A percentile compares a stretch with the other conserved stretches of the same genome.
These are phyloP conservation scores for Sebastolobus alascanus DNA, from an alignment of 2,797 vertebrate genomes.

Conservation along the genomic window DNA sequence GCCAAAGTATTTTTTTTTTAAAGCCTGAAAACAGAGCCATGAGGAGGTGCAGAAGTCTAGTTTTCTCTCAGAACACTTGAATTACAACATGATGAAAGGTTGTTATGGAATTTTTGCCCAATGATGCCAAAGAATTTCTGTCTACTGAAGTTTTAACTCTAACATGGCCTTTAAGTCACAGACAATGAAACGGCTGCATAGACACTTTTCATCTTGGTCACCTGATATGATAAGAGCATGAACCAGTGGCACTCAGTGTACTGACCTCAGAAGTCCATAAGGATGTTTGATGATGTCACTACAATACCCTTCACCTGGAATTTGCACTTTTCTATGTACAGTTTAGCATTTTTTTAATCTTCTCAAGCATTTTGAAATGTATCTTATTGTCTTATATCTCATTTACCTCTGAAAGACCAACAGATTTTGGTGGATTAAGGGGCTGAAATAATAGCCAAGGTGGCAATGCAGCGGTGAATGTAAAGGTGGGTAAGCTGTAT, in stretches of 20 bases:
- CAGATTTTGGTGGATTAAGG: background rate
- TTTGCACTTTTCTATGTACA: background rate
- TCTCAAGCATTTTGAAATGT: background rate
- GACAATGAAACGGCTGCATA: background rate
- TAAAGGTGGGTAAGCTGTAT: background rate
- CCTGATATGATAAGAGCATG: background rate
- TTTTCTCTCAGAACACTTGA: no score
- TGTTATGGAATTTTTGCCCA: no score
- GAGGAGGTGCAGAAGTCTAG: no score
- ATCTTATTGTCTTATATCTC: background rate
- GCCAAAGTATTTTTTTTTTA: no score
- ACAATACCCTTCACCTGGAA: background rate
- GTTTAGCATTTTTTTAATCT: background rate
- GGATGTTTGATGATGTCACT: slow-evolving; percentile 1
- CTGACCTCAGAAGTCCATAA: slow-evolving; percentile 16
- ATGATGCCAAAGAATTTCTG: no score
- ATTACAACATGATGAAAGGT: no score
- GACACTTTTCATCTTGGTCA: background rate
- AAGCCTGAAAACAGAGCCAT: no score
- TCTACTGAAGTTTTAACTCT: background rate
- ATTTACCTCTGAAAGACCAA: background rate
- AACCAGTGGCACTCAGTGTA: background rate
- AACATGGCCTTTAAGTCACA: background rate
- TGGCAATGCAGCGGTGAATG: background rate
- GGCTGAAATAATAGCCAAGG: background rate